phyloP scores from a whole-genome alignment of 2,888 invertebrate species.

The Trachelus tabidus region DNA sequence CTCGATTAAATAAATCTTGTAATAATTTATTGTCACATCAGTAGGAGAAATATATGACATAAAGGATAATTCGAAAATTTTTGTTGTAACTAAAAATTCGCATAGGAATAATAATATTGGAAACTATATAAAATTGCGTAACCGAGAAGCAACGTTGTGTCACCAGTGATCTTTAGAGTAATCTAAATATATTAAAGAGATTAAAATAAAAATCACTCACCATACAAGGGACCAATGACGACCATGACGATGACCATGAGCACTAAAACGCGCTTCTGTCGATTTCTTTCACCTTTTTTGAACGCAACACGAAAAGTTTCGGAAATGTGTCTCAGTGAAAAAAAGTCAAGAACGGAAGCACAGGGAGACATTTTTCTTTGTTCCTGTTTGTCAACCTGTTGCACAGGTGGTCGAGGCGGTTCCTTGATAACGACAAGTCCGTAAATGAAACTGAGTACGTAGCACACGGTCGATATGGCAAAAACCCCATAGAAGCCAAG shows the following conservation, averaged over 20 bases:
- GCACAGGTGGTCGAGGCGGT: constrained; percentile 63
- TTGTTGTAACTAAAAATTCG: neutral
- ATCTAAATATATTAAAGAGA: neutral
- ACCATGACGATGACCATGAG: constrained; percentile 86
- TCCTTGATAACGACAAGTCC: constrained; percentile 80
- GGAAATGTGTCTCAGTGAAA: constrained; percentile 79
- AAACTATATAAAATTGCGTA: neutral
- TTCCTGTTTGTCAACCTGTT: constrained; percentile 26
- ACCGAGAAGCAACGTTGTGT: neutral
- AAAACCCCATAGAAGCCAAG: constrained; percentile 88
- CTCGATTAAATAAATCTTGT: no score
- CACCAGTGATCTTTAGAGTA: neutral
- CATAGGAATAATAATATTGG: neutral
- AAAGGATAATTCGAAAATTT: neutral
- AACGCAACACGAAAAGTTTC: constrained; percentile 85
- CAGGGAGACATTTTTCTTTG: constrained; percentile 64
- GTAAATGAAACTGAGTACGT: constrained; percentile 80
- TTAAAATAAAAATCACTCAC: constrained; percentile 67
- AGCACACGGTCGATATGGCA: constrained; percentile 79
- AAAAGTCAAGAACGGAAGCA: constrained; percentile 76
- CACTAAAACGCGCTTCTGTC: constrained; percentile 79
- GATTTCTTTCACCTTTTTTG: constrained; percentile 79
- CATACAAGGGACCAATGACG: constrained; percentile 87
- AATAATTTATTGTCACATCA: no score
- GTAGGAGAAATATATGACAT: neutral